Conservation (phyloP, 2,113 vertebrate genomes). For the Geococcyx californianus region DNA sequence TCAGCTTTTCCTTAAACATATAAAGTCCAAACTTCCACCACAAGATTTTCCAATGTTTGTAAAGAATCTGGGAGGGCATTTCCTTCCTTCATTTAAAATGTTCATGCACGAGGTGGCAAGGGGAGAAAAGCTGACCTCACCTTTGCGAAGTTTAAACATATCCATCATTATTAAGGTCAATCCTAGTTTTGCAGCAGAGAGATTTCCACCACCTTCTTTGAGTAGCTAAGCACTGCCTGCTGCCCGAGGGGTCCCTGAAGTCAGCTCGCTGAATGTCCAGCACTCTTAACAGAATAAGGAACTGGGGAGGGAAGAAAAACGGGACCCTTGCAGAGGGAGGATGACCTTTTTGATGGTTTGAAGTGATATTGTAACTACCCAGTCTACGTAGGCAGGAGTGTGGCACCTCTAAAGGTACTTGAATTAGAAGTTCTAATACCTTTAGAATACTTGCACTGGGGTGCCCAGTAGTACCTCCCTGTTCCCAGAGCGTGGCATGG, state of each 20-base stretch:
- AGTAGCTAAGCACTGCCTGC: background rate
- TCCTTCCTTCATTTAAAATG: background rate
- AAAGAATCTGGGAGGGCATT: background rate
- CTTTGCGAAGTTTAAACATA: background rate
- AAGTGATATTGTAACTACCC: background rate
- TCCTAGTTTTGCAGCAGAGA: background rate
- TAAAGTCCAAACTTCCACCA: background rate
- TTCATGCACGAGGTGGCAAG: background rate
- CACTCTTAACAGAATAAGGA: background rate
- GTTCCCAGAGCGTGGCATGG: background rate
- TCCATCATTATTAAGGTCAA: background rate
- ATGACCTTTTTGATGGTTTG: background rate
- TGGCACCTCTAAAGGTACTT: background rate
- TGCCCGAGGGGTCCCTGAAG: background rate
- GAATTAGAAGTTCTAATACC: background rate
- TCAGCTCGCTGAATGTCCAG: background rate
- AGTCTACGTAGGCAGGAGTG: too few species aligned
- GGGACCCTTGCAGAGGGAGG: background rate
- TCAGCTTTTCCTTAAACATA: background rate
- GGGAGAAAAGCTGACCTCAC: background rate
- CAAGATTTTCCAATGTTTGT: background rate
- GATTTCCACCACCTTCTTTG: background rate
- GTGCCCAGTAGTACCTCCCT: background rate
- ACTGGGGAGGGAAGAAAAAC: background rate
- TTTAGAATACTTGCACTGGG: background rate